Conservation (phyloP, 2,888 invertebrate genomes). For the Nephrotoma guestfalica region DNA sequence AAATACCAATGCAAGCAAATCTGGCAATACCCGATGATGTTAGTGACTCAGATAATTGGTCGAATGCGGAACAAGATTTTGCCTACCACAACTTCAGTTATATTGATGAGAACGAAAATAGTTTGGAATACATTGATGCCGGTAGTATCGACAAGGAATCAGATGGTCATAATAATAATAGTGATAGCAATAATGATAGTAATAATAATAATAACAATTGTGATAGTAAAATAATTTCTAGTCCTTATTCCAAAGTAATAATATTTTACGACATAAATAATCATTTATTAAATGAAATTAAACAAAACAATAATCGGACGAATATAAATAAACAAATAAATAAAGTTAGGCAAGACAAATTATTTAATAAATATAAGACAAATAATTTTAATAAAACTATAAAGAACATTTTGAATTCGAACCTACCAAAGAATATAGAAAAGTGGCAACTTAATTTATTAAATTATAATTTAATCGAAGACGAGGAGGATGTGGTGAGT, state of each 20-base stretch:
- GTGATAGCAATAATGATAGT: conserved; percentile 2
- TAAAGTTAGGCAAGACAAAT: neutral
- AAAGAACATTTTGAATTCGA: conserved; percentile 9
- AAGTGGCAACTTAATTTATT: conserved; percentile 27
- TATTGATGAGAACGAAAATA: conserved; percentile 16
- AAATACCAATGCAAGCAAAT: neutral
- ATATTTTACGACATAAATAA: conserved; percentile 26
- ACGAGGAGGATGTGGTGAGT: conserved; percentile 34
- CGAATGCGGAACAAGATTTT: neutral
- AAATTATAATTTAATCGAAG: conserved; percentile 26
- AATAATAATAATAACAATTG: neutral
- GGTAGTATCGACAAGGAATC: neutral
- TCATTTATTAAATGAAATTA: conserved; percentile 25
- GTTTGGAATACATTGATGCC: conserved; percentile 30
- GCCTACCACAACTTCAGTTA: neutral
- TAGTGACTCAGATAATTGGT: neutral
- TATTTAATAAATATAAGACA: neutral
- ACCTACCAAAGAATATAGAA: conserved; percentile 22
- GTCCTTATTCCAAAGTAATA: conserved; percentile 19
- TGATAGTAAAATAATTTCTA: conserved; percentile 16
- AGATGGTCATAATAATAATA: neutral
- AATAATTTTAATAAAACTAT: neutral
- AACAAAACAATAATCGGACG: conserved; percentile 9
- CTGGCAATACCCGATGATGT: conserved; percentile 16
- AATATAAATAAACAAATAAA: neutral